Evolutionary conservation across 2,888 invertebrate genomes (phyloP).

Genomic region (Diogma glabrata): DNA sequence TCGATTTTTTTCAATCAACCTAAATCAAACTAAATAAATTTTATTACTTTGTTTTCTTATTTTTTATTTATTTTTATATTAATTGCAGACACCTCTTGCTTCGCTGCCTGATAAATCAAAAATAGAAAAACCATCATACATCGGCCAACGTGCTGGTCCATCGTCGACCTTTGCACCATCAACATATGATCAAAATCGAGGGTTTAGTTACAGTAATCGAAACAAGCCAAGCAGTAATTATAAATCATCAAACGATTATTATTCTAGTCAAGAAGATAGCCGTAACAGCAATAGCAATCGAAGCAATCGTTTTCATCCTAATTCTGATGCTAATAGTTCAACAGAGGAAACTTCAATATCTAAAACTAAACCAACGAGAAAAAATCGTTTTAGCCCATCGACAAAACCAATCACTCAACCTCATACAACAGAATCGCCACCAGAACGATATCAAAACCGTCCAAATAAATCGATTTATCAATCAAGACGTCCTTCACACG

Average conservation of each 20-base stretch:
- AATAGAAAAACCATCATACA: neutral
- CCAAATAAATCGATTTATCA: constrained; percentile 14
- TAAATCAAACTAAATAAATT: too few relatives aligned
- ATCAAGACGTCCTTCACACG: neutral
- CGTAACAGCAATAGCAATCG: constrained; percentile 1
- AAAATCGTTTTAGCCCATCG: constrained; percentile 11
- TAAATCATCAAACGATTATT: constrained; percentile 7
- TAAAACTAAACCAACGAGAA: constrained; percentile 20
- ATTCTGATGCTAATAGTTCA: constrained; percentile 19
- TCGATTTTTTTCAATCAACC: too few relatives aligned
- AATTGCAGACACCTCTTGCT: neutral
- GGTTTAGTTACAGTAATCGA: neutral
- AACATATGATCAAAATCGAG: neutral
- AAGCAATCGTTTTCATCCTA: too few relatives aligned
- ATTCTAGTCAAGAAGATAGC: constrained; percentile 11
- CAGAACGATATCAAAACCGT: neutral
- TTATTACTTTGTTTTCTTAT: neutral
- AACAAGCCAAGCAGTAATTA: neutral
- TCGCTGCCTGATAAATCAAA: neutral
- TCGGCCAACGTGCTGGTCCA: constrained; percentile 4
- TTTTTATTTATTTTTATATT: neutral
- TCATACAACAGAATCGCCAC: constrained; percentile 16
- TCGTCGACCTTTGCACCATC: neutral
- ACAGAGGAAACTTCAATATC: constrained; percentile 21
- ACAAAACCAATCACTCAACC: neutral